Base-by-base conservation (phyloP, 1,140 invertebrate genomes). In the Neodiprion lecontei region DNA sequence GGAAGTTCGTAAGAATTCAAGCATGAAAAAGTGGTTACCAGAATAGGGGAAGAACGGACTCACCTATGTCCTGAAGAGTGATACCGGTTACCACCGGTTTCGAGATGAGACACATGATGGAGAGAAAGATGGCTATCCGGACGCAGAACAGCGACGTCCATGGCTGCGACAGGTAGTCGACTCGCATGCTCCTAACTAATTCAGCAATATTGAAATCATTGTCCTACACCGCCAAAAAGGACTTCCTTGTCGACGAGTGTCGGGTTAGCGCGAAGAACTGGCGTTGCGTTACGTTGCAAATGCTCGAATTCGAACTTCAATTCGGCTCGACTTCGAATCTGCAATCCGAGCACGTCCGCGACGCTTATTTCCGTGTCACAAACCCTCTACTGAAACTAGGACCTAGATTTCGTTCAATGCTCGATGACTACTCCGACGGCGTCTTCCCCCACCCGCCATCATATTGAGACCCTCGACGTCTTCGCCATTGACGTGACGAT, bases 131-230 rank as follows among this genome's bases (percentile, higher is more conserved):
- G 5, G 53, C n/a, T 14, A 61, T 17, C 53, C 53, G 53, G 53
- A 61, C 7, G 53, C 53, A 61, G 53, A 61, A 17, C 11, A 61
- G 53, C 53, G 8, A 61, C 11, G 53, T 61, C 53, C 53, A 61
- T 61, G 53, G 11, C 53, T 61, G 53, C n/a, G 53, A 4, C 53
- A 61, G 53, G 53, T 61, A 17, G 53, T 40, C 28, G 28, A 61
- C 53, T 61, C 53, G 53, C 53, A 61, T 61, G 53, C 53, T 61
- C 53, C 53, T 61, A 17, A 61, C 11, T 61, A 61, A 61, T 61
- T 61, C 53, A 61, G 5, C n/a, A 17, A 61, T 61, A 1, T 17
- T 61, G 11, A 61, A 17, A 61, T 61, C 53, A 61, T 61, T 17
- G 53, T 61, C 53, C 53, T 17, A 5, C 53, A 17, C 53, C 28